Percentiles rank a stretch among this genome's conserved stretches.
phyloP scores from a whole-genome alignment of 2,888 invertebrate species.

The Himalopsyche anomala region DNA sequence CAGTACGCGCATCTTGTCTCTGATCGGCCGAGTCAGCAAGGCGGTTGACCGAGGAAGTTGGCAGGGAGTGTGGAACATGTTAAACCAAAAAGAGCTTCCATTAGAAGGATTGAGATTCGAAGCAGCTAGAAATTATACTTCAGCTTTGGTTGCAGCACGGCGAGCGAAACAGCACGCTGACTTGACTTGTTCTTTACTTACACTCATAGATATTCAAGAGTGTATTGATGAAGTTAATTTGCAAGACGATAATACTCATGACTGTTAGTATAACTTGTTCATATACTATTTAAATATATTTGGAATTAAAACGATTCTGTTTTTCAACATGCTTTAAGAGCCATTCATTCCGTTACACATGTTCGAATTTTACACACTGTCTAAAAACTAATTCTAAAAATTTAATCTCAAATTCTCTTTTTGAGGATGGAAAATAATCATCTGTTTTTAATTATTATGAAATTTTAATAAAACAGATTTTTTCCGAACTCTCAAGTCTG shows the following conservation, averaged over 20 bases:
- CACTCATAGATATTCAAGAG: conserved; percentile 82
- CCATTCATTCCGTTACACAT: no score
- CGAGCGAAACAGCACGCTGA: conserved; percentile 74
- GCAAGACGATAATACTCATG: conserved; percentile 79
- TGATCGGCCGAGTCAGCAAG: conserved; percentile 80
- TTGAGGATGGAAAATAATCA: no score
- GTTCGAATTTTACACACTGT: no score
- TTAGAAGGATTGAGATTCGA: conserved; percentile 76
- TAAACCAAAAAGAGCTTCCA: conserved; percentile 75
- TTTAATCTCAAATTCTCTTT: no score
- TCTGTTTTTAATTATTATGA: no score
- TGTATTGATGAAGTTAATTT: conserved; percentile 81
- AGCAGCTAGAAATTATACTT: conserved; percentile 77
- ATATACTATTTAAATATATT: no score
- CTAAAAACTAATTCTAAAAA: no score
- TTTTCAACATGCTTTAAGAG: no score
- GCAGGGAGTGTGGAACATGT: conserved; percentile 76
- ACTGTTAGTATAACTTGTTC: conserved; percentile 70
- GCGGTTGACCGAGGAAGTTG: conserved; percentile 80
- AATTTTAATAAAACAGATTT: no score
- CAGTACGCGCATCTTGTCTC: conserved; percentile 78
- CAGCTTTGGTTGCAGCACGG: conserved; percentile 73
- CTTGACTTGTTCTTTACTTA: conserved; percentile 78
- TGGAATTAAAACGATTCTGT: no score
- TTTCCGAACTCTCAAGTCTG: no score